A percentile compares a stretch with the other conserved stretches of the same genome.
These are phyloP conservation scores for Oreochromis niloticus DNA, from an alignment of 2,113 vertebrate genomes.

Conservation along the genomic window DNA sequence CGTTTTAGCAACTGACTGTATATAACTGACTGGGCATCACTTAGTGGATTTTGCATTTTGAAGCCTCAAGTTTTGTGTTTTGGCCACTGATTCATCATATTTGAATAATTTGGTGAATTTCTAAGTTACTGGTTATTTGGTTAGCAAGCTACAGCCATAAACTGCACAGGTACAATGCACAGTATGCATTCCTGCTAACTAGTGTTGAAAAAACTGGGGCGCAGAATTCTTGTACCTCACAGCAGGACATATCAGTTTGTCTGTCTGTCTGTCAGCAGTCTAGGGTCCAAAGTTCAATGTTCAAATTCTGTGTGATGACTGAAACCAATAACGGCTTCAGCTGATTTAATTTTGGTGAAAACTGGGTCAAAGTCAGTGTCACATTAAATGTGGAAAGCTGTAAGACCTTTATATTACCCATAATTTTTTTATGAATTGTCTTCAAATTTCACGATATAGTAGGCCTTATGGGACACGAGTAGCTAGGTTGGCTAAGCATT, in stretches of 20 bases:
- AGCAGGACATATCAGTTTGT: background rate
- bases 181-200: background rate
- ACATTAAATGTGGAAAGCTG: background rate
- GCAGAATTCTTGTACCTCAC: background rate
- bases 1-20: background rate
- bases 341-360: background rate
- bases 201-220: rapidly evolving
- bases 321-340: background rate
- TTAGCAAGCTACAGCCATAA: background rate
- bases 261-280: background rate
- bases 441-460: background rate
- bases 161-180: background rate
- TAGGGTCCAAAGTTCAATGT: background rate
- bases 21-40: rapidly evolving
- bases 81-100: background rate
- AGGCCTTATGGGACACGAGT: background rate
- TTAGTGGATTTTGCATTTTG: background rate
- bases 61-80: background rate
- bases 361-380: background rate
- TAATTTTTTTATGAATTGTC: background rate
- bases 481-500: background rate
- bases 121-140: background rate
- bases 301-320: background rate
- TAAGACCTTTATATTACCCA: background rate
- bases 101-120: background rate